Percentiles rank a stretch among this genome's conserved stretches.
Conservation (phyloP, 1,140 invertebrate species). For the Micrasema minimum region DNA sequence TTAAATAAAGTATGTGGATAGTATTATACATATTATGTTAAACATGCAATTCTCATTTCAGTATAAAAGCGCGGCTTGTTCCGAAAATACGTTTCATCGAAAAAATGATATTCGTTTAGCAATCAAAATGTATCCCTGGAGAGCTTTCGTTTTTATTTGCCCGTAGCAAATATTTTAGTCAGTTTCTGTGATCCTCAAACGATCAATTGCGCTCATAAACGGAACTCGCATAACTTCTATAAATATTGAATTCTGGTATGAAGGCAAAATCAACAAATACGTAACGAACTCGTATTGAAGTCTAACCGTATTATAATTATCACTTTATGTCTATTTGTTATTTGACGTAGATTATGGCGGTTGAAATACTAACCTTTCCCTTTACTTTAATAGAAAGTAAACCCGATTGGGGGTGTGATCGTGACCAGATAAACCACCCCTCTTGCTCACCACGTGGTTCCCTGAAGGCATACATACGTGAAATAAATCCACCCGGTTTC, state of each 20-base stretch:
- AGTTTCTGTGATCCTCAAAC: conserved; percentile 15
- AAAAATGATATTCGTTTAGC: conserved; percentile 30
- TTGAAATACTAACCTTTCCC: too few relatives aligned
- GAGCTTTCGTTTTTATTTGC: conserved; percentile 32
- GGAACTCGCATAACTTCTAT: conserved; percentile 1
- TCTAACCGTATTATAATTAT: too few relatives aligned
- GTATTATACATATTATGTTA: too few relatives aligned
- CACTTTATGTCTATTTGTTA: too few relatives aligned
- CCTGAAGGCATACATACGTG: conserved; percentile 3
- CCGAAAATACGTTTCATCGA: conserved; percentile 9
- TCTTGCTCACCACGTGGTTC: background rate
- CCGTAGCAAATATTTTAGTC: conserved; percentile 9
- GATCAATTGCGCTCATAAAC: conserved; percentile 25
- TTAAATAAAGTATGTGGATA: background rate
- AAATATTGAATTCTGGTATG: background rate
- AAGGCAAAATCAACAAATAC: conserved; percentile 7
- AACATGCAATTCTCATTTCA: conserved; percentile 19
- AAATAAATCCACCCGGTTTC: conserved; percentile 13
- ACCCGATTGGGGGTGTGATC: too few relatives aligned
- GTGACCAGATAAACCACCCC: background rate
- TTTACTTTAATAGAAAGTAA: too few relatives aligned
- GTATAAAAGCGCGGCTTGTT: conserved; percentile 11
- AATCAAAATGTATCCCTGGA: conserved; percentile 32
- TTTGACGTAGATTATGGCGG: too few relatives aligned
- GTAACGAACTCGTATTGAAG: background rate